A percentile compares a stretch with the other conserved stretches of the same genome.
These are phyloP conservation scores for Cercopithecus petaurista DNA, from an alignment of 2,797 vertebrate species.

Conservation along the genomic window DNA sequence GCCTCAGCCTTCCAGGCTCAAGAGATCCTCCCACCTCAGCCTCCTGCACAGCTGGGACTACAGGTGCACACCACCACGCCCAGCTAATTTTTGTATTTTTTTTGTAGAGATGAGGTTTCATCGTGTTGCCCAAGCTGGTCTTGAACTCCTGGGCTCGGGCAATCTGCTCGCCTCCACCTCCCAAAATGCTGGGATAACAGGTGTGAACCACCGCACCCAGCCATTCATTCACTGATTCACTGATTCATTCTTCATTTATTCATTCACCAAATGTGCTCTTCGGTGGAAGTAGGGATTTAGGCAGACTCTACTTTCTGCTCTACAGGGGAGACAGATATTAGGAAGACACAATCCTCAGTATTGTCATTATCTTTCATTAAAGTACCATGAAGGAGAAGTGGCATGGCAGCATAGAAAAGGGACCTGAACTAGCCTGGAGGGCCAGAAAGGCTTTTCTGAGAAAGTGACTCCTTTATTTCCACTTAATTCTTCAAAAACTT, in stretches of 20 bases:
- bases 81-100: background rate
- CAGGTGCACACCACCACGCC: background rate
- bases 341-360: background rate
- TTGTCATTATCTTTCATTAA: rapidly evolving
- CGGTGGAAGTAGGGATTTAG: background rate
- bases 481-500: background rate
- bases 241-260: background rate
- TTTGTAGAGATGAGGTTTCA: background rate
- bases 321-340: too few species aligned
- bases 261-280: background rate
- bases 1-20: background rate
- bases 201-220: background rate
- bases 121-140: background rate
- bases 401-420: background rate
- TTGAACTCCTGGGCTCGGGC: background rate
- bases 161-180: background rate
- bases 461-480: background rate
- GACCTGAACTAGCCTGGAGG: background rate
- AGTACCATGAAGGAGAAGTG: background rate
- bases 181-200: background rate
- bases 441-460: background rate
- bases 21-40: background rate
- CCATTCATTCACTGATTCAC: background rate
- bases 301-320: background rate
- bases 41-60: background rate